Evolutionary conservation across 1,140 invertebrate species (phyloP).

Genomic region (Trinorchestia longiramus): DNA sequence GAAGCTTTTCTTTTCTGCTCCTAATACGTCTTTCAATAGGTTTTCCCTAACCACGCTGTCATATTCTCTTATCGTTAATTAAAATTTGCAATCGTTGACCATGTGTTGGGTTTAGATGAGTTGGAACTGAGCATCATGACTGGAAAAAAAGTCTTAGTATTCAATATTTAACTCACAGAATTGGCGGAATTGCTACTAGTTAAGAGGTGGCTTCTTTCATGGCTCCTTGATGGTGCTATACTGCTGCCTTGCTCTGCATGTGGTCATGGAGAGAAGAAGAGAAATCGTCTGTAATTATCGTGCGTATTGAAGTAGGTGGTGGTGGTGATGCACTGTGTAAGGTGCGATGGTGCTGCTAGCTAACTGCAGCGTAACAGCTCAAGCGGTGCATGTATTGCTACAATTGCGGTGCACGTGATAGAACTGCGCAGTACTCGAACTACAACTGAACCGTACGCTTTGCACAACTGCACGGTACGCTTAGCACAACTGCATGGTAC

Average conservation of each 20-base stretch:
- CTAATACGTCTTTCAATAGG: too few relatives aligned
- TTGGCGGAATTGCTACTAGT: too few relatives aligned
- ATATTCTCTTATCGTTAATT: too few relatives aligned
- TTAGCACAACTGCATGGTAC: neutral
- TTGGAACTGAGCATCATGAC: too few relatives aligned
- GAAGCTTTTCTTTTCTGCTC: too few relatives aligned
- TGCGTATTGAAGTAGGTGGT: neutral
- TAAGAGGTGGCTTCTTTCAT: too few relatives aligned
- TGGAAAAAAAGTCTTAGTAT: too few relatives aligned
- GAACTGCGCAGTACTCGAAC: neutral
- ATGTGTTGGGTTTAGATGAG: too few relatives aligned
- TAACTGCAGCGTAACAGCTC: neutral
- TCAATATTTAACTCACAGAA: too few relatives aligned
- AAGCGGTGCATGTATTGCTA: neutral
- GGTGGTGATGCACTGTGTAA: neutral
- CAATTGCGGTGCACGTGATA: neutral
- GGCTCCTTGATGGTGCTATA: neutral
- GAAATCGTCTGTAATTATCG: neutral
- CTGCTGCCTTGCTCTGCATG: neutral
- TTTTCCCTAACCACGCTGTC: too few relatives aligned
- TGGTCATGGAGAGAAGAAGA: neutral
- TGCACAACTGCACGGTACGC: neutral
- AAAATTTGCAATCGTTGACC: too few relatives aligned
- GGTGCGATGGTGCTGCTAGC: neutral
- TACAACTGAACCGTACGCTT: neutral